Evolutionary conservation across 2,888 invertebrate genomes (phyloP), one percentile per base, ranked within the genome.

Genomic region (Aspidapion aeneum): DNA sequence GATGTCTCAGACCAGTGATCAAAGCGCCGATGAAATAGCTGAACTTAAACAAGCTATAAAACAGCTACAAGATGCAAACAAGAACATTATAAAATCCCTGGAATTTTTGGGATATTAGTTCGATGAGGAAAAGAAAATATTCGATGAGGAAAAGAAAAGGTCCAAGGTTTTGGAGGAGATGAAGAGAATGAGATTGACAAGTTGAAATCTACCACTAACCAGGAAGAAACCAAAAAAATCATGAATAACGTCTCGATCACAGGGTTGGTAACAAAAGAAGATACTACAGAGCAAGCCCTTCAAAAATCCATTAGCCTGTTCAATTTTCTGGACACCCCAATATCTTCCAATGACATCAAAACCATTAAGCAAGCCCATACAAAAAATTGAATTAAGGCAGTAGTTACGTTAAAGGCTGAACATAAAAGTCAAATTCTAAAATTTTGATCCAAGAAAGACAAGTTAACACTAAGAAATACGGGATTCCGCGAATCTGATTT

Each of bases 371-470:
- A 52, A n/a, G 52, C n/a, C 19, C 52, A 17, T n/a, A 52, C 52
- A 18, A 52, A 52, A 52, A 52, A 19, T 19, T 5, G 52, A 18
- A 19, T 52, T 18, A 52, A 52, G 52, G 52, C 52, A 9, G 19
- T 52, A 17, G 52, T 52, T 19, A 52, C 52, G 3, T 19, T 52
- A 52, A 52, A 52, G 17, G 5, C 52, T 18, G 52, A 52, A 52
- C 52, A 52, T 19, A 52, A 52, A n/a, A 17, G 19, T 17, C 52
- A 52, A 52, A 52, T 17, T n/a, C 52, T 52, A 9, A 52, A 52
- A 52, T 52, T n/a, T 52, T n/a, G 52, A 18, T 52, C 52, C 19
- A 52, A 52, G 52, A 52, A 52, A 19, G 52, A n/a, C 7, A 52
- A 52, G n/a, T 52, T 52, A 52, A 52, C 52, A 7, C 52, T 52